Base-by-base conservation (phyloP, 2,888 invertebrate genomes). In the Acholoe squamosa region DNA sequence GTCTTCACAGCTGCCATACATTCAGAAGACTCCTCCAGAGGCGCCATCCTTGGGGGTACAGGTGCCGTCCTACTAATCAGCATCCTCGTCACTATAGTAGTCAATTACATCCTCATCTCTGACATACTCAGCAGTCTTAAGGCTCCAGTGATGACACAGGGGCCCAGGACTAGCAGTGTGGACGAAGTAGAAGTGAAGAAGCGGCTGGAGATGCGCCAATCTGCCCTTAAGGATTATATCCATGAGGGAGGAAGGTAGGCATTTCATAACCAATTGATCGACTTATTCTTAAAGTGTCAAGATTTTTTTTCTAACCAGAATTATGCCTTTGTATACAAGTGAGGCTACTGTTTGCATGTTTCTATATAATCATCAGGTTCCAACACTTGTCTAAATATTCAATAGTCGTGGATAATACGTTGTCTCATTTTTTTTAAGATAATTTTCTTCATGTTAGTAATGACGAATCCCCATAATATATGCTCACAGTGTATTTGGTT, bases 171-270 rank as follows among this genome's bases (percentile, higher is more conserved):
- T n/a, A 34, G 34, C 28, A 33, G 84, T 43, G 19, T 28, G 22
- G 33, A 43, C 51, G 51, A 84, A 19, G 34, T n/a, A 10, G 84
- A 84, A n/a, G 51, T 84, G n/a, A 84, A 84, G 28, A 16, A 43
- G 43, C 3, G 84, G 22, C 16, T n/a, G 22, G 51, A 33, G 14
- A 22, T 84, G 19, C 16, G 84, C 7, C 25, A 43, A 25, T 43
- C 16, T 25, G 52, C 43, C 5, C 84, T 84, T 19, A 43, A 84
- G 25, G 84, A 84, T 25, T 84, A 51, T 25, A 51, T 52, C 3
- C 84, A 51, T 43, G 84, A 84, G n/a, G 84, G 84, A 16, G 84
- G 84, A 16, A 84, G 33, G 84, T 80, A 31, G 33, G 80, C n/a
- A n/a, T n/a, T n/a, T n/a, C n/a, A n/a, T n/a, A n/a, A n/a, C n/a